phyloP scores from a whole-genome alignment of 2,888 invertebrate genomes.

The Trachelus iudaicus region DNA sequence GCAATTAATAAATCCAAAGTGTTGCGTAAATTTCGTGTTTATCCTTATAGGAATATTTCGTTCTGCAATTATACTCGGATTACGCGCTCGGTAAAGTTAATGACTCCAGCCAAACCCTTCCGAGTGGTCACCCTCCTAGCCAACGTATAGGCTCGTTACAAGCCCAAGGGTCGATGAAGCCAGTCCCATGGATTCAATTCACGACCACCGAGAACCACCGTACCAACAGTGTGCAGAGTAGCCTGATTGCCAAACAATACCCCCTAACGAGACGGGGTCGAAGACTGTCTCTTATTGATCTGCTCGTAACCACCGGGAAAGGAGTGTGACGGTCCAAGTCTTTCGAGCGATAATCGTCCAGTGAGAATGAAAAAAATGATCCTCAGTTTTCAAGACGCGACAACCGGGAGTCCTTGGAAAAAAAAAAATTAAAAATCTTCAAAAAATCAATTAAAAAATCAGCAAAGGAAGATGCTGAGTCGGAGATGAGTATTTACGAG shows the following conservation, averaged over 20 bases:
- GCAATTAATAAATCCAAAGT: neutral
- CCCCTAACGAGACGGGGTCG: constrained; percentile 53
- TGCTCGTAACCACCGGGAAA: constrained; percentile 2
- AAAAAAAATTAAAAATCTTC: neutral
- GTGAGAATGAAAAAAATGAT: neutral
- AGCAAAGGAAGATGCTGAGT: neutral
- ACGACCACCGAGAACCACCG: constrained; percentile 32
- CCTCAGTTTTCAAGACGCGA: neutral
- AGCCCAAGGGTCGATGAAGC: neutral
- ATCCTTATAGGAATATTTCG: neutral
- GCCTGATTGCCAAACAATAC: constrained; percentile 58
- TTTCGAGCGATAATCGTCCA: neutral
- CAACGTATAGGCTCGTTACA: neutral
- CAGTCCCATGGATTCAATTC: neutral
- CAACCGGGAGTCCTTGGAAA: neutral
- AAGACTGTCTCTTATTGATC: constrained; percentile 56
- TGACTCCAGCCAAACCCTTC: neutral
- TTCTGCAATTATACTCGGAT: constrained; percentile 2
- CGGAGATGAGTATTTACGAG: neutral
- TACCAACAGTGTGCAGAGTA: constrained; percentile 35
- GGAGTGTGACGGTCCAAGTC: neutral
- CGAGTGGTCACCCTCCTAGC: neutral
- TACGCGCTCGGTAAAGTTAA: neutral
- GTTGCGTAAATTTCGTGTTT: neutral
- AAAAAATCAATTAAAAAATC: neutral